Evolutionary conservation across 2,113 vertebrate genomes (phyloP), one percentile per base, ranked within the genome.

Genomic region (Rhinolophus ferrumequinum): DNA sequence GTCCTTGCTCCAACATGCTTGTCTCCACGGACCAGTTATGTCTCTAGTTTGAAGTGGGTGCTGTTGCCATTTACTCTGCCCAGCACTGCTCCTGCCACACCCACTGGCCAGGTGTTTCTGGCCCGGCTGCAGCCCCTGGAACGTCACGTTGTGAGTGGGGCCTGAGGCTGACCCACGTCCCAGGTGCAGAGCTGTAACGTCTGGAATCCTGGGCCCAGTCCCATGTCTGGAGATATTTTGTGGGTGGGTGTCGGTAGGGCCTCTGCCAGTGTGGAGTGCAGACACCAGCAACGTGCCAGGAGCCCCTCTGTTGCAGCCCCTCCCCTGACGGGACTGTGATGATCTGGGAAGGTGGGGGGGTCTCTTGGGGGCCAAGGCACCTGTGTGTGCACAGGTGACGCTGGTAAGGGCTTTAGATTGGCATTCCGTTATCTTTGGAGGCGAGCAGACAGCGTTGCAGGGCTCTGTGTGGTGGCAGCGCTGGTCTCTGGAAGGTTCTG

Each of bases 161-260:
- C 14, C 22, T 1, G 35, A 69, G 70, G n/a, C 54, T 38, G 88
- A 33, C 6, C 26, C 30, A 8, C 2, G 8, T 41, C 35, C 19
- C 5, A 0, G 33, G 79, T 9, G 35, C 30, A 33, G 5, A 41
- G 64, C 66, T 30, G 8, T 28, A 24, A 4, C 12, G 33, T 70
- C 47, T 52, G 7, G 18, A 80, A 11, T 0, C 1, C 0, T 8
- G 69, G 69, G 24, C 58, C 73, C 0, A 4, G 9, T 41, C 11
- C 26, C 0, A 0, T 3, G 21, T n/a, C 88, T 2, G 0, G 30
- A 66, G 66, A 22, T 8, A 0, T 83, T 69, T 38, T 24, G 73
- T 35, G 60, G 38, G 64, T 79, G 41, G 13, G 16, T 50, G 82
- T 35, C 8, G 0, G 81, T 26, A 26, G 7, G 21, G 21, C 3